Conservation (phyloP, 2,888 invertebrate species). For the Dasysyrphus albostriatus region DNA sequence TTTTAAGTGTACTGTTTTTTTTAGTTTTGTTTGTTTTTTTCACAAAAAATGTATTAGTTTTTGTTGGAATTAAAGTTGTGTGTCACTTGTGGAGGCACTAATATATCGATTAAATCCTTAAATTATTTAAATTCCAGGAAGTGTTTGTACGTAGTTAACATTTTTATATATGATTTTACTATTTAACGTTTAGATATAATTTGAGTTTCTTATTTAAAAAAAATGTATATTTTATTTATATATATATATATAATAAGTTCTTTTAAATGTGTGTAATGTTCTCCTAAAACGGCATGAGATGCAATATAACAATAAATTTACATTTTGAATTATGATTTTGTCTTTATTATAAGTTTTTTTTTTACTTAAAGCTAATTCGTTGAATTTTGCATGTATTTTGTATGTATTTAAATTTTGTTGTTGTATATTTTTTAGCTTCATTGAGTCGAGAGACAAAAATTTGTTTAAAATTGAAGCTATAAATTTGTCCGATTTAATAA, state of each 20-base stretch:
- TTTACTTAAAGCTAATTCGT: slow-evolving; percentile 66
- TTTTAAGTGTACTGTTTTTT: neutral
- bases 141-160: slow-evolving; percentile 52
- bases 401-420: slow-evolving; percentile 3
- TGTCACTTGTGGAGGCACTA: slow-evolving; percentile 67
- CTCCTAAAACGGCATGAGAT: neutral
- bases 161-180: slow-evolving; percentile 7
- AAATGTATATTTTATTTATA: slow-evolving; percentile 20
- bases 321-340: slow-evolving; percentile 16
- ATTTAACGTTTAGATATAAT: slow-evolving; percentile 8
- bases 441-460: slow-evolving; percentile 33
- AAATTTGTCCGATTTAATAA: slow-evolving; percentile 38
- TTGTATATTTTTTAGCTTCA: slow-evolving; percentile 12
- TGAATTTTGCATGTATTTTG: slow-evolving; percentile 52
- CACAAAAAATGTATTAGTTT: neutral
- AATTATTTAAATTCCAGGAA: slow-evolving; percentile 37
- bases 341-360: slow-evolving; percentile 30
- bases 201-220: neutral
- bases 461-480: slow-evolving; percentile 31
- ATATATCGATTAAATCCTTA: slow-evolving; percentile 56
- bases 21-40: neutral
- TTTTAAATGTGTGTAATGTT: slow-evolving; percentile 20
- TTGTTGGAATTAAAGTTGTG: slow-evolving; percentile 36
- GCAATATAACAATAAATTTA: slow-evolving; percentile 49
- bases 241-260: slow-evolving; percentile 9